Evolutionary conservation across 2,888 invertebrate species (phyloP), one percentile per base, ranked within the genome.

Genomic region (Malachius bipustulatus): DNA sequence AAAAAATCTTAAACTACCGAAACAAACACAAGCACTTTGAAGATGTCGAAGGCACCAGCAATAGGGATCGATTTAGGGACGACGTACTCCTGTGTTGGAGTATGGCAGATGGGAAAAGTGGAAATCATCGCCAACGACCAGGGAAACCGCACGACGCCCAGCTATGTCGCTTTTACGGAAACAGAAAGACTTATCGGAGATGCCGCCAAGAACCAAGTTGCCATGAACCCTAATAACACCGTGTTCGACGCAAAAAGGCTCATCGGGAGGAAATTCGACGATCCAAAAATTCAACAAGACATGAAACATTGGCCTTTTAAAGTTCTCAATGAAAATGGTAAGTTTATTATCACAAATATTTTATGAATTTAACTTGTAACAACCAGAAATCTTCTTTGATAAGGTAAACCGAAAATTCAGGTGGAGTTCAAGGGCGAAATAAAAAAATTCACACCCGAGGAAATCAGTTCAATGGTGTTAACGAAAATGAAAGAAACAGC

Each of bases 31-130:
- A 37, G 36, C 28, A 12, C 16, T 16, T 12, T 13, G 34, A 47
- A 44, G 34, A 55, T 55, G 55, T 41, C 46, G 9, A 49, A 49
- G 41, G 40, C 41, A 31, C 65, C 69, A 40, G 74, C 75, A 45
- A 69, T 81, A 48, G 82, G 82, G 46, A 89, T 83, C 49, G 82
- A 83, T 67, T 69, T 88, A 54, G 88, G 88, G 49, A 88, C 87
- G 14, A 88, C 87, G 6, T 88, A 84, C 61, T 87, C 84, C 19
- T 82, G 83, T 55, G 83, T 85, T 30, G 84, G 82, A 49, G 82
- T 84, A n/a, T 85, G 80, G 73, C 80, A 82, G 53, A 74, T 78
- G 48, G 79, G 81, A 37, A 77, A 77, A 53, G 78, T 81, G 54
- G 79, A 81, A 57, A 79, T 81, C 57, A 79, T 81, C 58, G 70